Conservation (phyloP, 2,113 vertebrate genomes). For the Ceyx margarethae region DNA sequence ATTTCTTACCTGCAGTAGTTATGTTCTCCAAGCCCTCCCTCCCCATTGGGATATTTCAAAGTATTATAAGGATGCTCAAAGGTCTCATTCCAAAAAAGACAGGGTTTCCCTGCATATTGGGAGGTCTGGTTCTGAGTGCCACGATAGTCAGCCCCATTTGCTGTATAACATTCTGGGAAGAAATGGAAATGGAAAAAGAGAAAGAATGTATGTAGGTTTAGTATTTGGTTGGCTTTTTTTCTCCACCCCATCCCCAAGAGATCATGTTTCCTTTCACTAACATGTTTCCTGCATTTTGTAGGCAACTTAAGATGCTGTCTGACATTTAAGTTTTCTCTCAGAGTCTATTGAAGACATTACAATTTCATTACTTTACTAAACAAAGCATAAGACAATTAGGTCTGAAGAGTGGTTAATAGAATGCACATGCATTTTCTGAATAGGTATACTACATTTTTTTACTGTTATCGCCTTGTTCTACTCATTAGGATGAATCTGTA, state of each 20-base stretch:
- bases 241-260: background rate
- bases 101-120: constrained; percentile 86
- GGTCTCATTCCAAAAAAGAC: constrained; percentile 97
- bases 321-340: background rate
- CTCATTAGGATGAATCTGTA: background rate
- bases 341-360: background rate
- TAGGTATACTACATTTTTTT: background rate
- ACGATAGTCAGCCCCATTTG: constrained; percentile 93
- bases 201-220: background rate
- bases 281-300: background rate
- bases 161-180: constrained; percentile 91
- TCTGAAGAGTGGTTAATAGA: background rate
- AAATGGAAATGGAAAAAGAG: constrained; percentile 25
- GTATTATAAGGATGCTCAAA: constrained; percentile 97
- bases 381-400: background rate
- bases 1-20: constrained; percentile 93
- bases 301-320: background rate
- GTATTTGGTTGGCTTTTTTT: background rate
- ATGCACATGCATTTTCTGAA: background rate
- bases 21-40: constrained; percentile 91
- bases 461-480: background rate
- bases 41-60: constrained; percentile 92
- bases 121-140: constrained; percentile 93
- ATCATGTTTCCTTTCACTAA: background rate
- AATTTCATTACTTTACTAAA: background rate